Conservation (phyloP, 2,113 vertebrate genomes). For the Cryptomyrus ogoouensis region DNA sequence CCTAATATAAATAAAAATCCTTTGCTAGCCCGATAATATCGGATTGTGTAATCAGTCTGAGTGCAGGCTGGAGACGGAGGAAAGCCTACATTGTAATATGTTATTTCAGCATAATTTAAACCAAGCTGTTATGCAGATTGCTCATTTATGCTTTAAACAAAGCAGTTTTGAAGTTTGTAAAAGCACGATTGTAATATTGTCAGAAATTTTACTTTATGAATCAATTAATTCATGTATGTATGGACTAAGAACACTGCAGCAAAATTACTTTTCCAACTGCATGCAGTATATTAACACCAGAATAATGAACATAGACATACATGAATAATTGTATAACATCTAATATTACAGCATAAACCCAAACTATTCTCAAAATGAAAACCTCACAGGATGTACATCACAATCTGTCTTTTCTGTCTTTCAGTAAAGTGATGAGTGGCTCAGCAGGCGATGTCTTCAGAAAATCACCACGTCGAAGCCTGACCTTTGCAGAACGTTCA, state of each 20-base stretch:
- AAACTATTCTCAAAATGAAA: neutral
- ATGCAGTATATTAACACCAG: neutral
- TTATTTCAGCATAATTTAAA: neutral
- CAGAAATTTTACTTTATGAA: neutral
- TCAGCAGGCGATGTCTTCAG: no score
- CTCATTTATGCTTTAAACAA: neutral
- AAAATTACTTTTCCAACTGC: neutral
- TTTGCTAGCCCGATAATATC: constrained; percentile 29
- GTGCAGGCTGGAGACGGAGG: constrained; percentile 5
- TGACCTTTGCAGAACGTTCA: no score
- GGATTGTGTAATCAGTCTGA: constrained; percentile 31
- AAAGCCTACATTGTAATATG: neutral
- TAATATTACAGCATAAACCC: neutral
- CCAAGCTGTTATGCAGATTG: neutral
- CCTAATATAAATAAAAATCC: constrained; percentile 25
- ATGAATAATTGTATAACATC: neutral
- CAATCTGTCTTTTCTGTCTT: neutral
- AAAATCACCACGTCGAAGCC: no score
- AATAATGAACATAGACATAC: neutral
- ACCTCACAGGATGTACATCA: neutral
- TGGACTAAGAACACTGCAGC: neutral
- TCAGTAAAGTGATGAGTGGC: neutral
- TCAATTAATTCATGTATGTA: neutral
- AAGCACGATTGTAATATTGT: neutral
- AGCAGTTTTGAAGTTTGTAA: neutral